Percentiles rank a stretch among this genome's conserved stretches.
phyloP scores from a whole-genome alignment of 1,140 invertebrate species.

The Calliphora vicina region DNA sequence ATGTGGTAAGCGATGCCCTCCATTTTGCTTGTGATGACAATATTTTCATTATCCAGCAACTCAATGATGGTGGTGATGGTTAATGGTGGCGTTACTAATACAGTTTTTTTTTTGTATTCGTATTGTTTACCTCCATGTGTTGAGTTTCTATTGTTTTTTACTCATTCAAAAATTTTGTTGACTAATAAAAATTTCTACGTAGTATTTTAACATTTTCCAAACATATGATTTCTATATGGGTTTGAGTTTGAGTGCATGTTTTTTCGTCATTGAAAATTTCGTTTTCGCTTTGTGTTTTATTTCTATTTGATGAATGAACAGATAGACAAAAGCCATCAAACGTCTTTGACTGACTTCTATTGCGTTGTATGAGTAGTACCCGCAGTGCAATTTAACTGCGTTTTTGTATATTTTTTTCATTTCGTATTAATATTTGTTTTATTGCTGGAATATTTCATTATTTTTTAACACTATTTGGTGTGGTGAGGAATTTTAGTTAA shows the following conservation, averaged over 20 bases:
- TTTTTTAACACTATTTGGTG: too few species aligned
- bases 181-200: neutral
- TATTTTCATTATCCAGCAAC: too few species aligned
- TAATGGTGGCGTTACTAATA: neutral
- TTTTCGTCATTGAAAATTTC: slow-evolving; percentile 3
- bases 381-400: neutral
- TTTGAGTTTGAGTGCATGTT: neutral
- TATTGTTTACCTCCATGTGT: neutral
- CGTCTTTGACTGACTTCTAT: neutral
- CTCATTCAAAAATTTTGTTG: neutral
- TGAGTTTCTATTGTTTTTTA: neutral
- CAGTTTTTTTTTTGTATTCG: neutral
- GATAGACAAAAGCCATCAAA: neutral
- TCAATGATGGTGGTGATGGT: neutral
- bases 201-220: neutral
- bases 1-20: too few species aligned
- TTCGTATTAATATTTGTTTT: too few species aligned
- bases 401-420: neutral
- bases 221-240: too few species aligned
- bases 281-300: neutral
- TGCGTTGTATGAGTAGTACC: neutral
- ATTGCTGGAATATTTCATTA: too few species aligned
- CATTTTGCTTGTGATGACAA: too few species aligned
- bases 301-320: neutral
- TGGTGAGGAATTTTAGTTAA: too few species aligned